Base-by-base conservation (phyloP, 1,140 invertebrate species). In the Macrobrachium rosenbergii region DNA sequence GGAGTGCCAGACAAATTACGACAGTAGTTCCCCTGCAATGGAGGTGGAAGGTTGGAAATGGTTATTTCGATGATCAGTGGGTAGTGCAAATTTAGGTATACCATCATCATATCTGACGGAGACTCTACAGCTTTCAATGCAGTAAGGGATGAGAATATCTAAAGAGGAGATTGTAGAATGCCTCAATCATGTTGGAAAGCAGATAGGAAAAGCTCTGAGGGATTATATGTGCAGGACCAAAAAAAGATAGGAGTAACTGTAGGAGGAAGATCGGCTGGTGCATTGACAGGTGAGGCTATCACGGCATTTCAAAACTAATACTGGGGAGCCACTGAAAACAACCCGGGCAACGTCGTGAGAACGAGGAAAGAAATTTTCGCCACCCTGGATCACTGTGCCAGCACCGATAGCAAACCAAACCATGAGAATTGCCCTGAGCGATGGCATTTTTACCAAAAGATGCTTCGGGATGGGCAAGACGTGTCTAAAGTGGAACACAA, bases 151-250 rank as follows among this genome's bases (percentile, higher is more conserved):
- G 75, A 77, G 11, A 52, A 77, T 21, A 45, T 77, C n/a, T 77
- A 77, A 8, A 37, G 45, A n/a, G 28, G 3, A 37, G 45, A 77
- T n/a, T 2, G 28, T 5, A 43, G 45, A 77, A n/a, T 77, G 75
- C 75, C 28, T 77, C n/a, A 77, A 77, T 77, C 75, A 77, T 45
- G 45, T 43, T 77, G 75, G 19, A 77, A 77, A 52, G 52, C 23
- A 37, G n/a, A 45, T 77, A 7, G 75, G 75, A n/a, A 77, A 77
- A 77, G 75, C 75, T 52, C 28, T 77, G 5, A 37, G 45, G 45
- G 75, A 77, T 45, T 37, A 37, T 77, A 43, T 43, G 37, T 43
- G 37, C 28, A 37, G 52, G 19, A 37, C n/a, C 28, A 77, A 77
- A 37, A 77, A n/a, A 77, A 43, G 52, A 77, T n/a, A 77, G 23